Base-by-base conservation (phyloP, 2,797 vertebrate species). In the Sandelia bainsii region DNA sequence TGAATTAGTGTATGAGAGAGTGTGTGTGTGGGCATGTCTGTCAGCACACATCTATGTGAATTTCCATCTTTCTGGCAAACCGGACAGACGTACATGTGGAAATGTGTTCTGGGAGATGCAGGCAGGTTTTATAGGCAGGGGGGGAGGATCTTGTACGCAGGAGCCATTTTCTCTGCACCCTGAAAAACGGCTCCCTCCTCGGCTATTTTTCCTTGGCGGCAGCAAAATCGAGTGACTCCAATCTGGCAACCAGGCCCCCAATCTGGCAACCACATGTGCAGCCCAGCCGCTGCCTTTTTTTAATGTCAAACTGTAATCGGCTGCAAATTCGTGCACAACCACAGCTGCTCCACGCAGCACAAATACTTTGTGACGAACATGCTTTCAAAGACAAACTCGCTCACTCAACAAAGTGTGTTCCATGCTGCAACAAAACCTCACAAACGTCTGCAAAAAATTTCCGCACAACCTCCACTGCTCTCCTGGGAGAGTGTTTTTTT, bases 201-300 rank as follows among this genome's bases (percentile, higher is more conserved):
- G 22, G 58, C 62, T 59, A 61, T 83, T 87, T 85, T 79, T 83
- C 57, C 67, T 82, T 25, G 51, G 75, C 73, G 19, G 81, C 85
- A 32, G 63, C 72, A 62, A 80, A 81, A 83, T 83, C 52, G 19
- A 87, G 64, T 11, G 72, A 77, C 75, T 92, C 71, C 78, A 84
- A 85, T 90, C 80, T 91, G 91, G 86, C 82, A 82, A 82, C 71
- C 75, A 65, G 74, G 65, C 75, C 45, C 82, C 79, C 82, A 86
- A 89, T 89, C 82, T 92, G 91, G 88, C 83, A 78, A 58, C 91
- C 92, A 92, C 89, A 92, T 93, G 91, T 87, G 81, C 76, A 62
- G 34, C 39, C 29, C 20, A 3, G 64, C 72, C 77, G 46, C 63
- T 25, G 69, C 80, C 63, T 85, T 74, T 77, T 42, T 82, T 82